Evolutionary conservation across 2,888 invertebrate species (phyloP).

Genomic region (Nasonovia ribisnigri): DNA sequence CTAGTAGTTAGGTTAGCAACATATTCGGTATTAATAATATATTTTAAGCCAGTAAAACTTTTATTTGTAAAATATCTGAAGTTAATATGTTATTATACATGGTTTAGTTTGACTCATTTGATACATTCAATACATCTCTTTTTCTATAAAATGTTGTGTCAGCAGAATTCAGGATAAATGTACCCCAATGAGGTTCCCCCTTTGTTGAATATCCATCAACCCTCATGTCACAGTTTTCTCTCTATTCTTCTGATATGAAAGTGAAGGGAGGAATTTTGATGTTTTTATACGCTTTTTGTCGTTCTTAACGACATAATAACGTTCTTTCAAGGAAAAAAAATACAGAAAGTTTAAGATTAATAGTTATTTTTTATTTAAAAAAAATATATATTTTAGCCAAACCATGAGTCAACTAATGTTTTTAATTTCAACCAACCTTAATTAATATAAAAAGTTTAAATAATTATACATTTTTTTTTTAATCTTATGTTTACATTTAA

Average conservation of each 20-base stretch:
- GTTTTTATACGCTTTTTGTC: slow-evolving; percentile 54
- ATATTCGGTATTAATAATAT: neutral
- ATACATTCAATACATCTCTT: neutral
- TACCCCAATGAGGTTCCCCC: neutral
- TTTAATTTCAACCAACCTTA: neutral
- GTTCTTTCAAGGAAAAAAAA: slow-evolving; percentile 24
- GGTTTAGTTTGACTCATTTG: neutral
- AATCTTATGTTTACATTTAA: neutral
- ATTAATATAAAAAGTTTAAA: slow-evolving; percentile 23
- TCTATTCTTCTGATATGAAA: neutral
- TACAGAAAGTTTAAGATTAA: slow-evolving; percentile 54
- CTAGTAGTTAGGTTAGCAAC: too few species aligned
- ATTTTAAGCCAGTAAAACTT: neutral
- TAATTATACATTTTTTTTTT: neutral
- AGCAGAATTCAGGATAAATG: slow-evolving; percentile 30
- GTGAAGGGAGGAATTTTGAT: slow-evolving; percentile 38
- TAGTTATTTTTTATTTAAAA: slow-evolving; percentile 12
- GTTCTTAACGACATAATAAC: slow-evolving; percentile 54
- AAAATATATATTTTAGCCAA: slow-evolving; percentile 17
- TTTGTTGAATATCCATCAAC: slow-evolving; percentile 54
- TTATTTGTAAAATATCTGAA: neutral
- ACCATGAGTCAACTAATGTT: slow-evolving; percentile 29
- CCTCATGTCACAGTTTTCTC: slow-evolving; percentile 32
- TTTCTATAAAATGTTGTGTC: neutral
- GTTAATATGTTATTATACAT: neutral